Evolutionary conservation across 2,888 invertebrate species (phyloP), one percentile per base, ranked within the genome.

Genomic region (Macrosiphum euphorbiae): DNA sequence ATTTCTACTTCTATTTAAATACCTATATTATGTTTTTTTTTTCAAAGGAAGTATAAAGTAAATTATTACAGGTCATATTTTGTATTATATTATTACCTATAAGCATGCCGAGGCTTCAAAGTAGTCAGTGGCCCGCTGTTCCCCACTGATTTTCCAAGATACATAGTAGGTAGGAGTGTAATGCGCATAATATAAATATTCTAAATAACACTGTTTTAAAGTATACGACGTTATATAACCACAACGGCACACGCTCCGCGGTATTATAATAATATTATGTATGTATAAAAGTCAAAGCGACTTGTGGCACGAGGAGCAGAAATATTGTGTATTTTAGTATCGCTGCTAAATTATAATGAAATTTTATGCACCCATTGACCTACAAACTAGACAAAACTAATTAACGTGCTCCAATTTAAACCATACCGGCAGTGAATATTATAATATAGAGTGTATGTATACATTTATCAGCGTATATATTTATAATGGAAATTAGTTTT

Each of bases 331-430:
- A 26, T 44, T 44, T 41, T 44, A 89, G 35, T 88, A 58, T 89
- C 61, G 44, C 52, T 26, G 91, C 13, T 58, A 47, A 86, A 87
- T 87, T 50, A 35, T 87, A 86, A 87, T 61, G 92, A 61, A 91
- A 61, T 92, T 50, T 2, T 87, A 91, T 91, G 86, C 87, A 86
- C 92, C 47, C 86, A 47, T 92, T 87, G 86, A 92, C 92, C 92
- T 61, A 87, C 24, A 92, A 87, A 92, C 92, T 85, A 87, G 86
- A 92, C 61, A 87, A 58, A 87, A 61, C 86, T 92, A 92, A 92
- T 92, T 87, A 92, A 92, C 86, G 35, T 50, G 86, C 8, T 61
- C 92, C 61, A 87, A 87, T 92, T 92, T 92, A 35, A 87, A 87
- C 35, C 55, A 35, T 55, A 78, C 90, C 67, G 58, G 26, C 58